Base-by-base conservation (phyloP, 1,140 invertebrate genomes). In the Panagrolaimus sp. region DNA sequence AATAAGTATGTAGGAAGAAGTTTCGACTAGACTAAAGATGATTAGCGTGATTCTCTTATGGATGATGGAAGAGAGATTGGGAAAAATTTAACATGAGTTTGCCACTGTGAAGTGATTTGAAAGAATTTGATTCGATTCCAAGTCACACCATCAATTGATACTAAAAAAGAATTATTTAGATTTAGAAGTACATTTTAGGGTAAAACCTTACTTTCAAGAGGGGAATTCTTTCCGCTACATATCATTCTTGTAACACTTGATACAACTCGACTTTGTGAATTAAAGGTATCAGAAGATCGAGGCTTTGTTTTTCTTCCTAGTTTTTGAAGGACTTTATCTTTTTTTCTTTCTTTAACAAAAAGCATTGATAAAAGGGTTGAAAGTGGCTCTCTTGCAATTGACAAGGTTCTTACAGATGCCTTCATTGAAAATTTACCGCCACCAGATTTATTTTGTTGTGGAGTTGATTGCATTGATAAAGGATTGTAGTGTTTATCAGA, bases 111-210 rank as follows among this genome's bases (percentile, higher is more conserved):
- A 73, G 92, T 94, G 73, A 97, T 87, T 87, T 98, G 94, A 89
- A 97, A 97, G 88, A 96, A 98, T 86, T 96, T 96, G 32, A 98
- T 93, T 73, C 91, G 90, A 77, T 89, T 90, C 92, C 93, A 96
- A 84, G 96, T 93, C 10, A 91, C 91, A 72, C 93, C 93, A 85
- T 98, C 94, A 78, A 98, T 94, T 79, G 88, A 90, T 73, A 97
- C 93, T 95, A 86, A 26, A 85, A 73, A 83, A 76, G 43, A 21
- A 14, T 12, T 14, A 21, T 43, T 32, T 64, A 64, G 17, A 28
- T 0, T 43, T 2, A 15, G 12, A 64, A 38, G 7, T 38, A 38
- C 8, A n/a, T n/a, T n/a, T n/a, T n/a, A n/a, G n/a, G n/a, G n/a
- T n/a, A n/a, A n/a, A n/a, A n/a, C n/a, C n/a, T 64, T 64, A 64